Conservation (phyloP, 2,888 invertebrate species). For the Atrina japonica region DNA sequence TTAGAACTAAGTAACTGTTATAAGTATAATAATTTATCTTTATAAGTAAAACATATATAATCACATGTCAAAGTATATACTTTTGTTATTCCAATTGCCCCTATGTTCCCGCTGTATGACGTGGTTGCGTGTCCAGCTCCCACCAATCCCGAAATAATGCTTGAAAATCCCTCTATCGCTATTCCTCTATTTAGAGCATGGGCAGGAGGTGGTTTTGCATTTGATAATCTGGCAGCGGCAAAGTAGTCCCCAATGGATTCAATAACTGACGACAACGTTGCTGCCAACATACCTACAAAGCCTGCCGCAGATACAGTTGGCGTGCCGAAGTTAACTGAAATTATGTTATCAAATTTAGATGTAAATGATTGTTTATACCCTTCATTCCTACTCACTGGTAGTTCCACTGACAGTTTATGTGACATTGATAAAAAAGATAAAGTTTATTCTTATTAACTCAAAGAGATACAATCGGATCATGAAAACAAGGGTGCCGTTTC, state of each 20-base stretch:
- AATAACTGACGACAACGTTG: conserved; percentile 63
- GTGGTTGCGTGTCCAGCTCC: conserved; percentile 94
- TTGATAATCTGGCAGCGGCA: conserved; percentile 87
- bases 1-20: no score
- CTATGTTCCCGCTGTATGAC: conserved; percentile 93
- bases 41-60: no score
- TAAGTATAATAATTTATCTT: no score
- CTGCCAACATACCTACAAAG: conserved; percentile 67
- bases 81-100: conserved; percentile 92
- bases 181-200: conserved; percentile 90
- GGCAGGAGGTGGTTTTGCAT: conserved; percentile 89
- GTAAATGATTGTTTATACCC: no score
- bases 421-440: no score
- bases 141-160: conserved; percentile 90
- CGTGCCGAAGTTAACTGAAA: conserved; percentile 81
- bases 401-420: no score
- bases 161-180: conserved; percentile 89
- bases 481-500: no score
- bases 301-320: conserved; percentile 66
- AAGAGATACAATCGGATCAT: no score
- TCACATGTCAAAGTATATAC: no score
- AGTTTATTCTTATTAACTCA: no score
- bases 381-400: no score
- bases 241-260: conserved; percentile 90
- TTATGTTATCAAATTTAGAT: no score